phyloP scores from a whole-genome alignment of 2,113 vertebrate species.

The Clupea harengus region DNA sequence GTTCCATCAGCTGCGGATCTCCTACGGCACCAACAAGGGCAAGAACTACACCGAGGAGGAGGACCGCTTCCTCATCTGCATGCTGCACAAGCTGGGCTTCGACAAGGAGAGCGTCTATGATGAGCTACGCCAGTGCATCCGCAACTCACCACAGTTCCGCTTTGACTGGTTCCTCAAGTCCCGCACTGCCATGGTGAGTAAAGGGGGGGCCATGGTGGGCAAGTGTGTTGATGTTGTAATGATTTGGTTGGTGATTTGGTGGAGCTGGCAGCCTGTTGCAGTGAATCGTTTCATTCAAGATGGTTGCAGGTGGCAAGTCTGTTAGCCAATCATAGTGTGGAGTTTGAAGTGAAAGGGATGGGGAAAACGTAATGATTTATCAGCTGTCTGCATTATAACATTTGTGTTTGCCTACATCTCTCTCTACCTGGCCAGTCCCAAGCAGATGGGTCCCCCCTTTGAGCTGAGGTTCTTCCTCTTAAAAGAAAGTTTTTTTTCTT shows the following conservation, averaged over 20 bases:
- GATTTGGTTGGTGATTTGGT: background rate
- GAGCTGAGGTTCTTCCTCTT: too few relatives aligned
- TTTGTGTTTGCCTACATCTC: too few relatives aligned
- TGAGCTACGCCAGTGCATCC: conserved; percentile 84
- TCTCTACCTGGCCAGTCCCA: too few relatives aligned
- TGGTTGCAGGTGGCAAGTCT: too few relatives aligned
- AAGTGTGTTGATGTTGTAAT: background rate
- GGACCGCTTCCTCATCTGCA: conserved; percentile 86
- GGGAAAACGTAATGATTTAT: too few relatives aligned
- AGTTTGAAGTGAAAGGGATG: too few relatives aligned
- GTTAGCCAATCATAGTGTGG: too few relatives aligned
- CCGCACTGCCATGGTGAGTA: conserved; percentile 85
- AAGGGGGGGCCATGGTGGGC: background rate
- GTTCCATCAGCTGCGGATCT: conserved; percentile 85
- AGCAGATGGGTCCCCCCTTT: too few relatives aligned
- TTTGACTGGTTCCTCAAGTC: conserved; percentile 94
- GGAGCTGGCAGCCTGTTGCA: too few relatives aligned
- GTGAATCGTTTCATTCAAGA: too few relatives aligned
- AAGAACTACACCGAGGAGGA: conserved; percentile 90
- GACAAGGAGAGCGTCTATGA: conserved; percentile 88
- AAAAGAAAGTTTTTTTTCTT: too few relatives aligned
- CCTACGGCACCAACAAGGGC: conserved; percentile 88
- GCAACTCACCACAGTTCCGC: conserved; percentile 85
- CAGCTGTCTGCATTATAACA: too few relatives aligned
- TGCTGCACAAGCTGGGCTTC: conserved; percentile 90